Conservation (phyloP, 2,888 invertebrate genomes). For the Oscheius sp. region DNA sequence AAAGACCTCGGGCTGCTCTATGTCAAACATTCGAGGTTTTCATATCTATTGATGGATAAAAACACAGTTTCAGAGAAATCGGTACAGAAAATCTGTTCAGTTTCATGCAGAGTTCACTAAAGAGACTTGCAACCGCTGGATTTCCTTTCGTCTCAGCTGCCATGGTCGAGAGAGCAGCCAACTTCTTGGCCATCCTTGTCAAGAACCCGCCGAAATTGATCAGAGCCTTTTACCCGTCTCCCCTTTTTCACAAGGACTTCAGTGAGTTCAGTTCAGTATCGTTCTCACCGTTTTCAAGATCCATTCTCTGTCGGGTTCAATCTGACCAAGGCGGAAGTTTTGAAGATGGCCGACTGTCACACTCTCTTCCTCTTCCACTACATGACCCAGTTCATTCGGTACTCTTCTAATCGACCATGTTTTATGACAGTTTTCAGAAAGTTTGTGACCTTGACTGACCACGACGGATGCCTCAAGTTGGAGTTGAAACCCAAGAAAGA, state of each 20-base stretch:
- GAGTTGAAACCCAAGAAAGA: background rate
- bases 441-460: background rate
- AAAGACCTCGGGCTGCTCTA: background rate
- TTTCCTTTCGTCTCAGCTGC: background rate
- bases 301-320: background rate
- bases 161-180: constrained; percentile 11
- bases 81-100: background rate
- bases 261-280: background rate
- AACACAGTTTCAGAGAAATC: background rate
- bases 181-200: constrained; percentile 3
- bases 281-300: background rate
- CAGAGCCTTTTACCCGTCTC: constrained; percentile 8
- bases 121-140: background rate
- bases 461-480: background rate
- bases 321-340: background rate
- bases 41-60: no score
- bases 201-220: background rate
- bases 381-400: background rate
- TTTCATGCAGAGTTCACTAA: background rate
- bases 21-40: background rate
- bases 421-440: background rate
- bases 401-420: background rate
- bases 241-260: background rate
- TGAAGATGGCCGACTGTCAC: background rate
- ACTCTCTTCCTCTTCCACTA: constrained; percentile 8